Percentiles rank a stretch among this genome's conserved stretches.
Evolutionary conservation across 2,888 invertebrate species (phyloP).

Genomic region (Ferrisia virgata): DNA sequence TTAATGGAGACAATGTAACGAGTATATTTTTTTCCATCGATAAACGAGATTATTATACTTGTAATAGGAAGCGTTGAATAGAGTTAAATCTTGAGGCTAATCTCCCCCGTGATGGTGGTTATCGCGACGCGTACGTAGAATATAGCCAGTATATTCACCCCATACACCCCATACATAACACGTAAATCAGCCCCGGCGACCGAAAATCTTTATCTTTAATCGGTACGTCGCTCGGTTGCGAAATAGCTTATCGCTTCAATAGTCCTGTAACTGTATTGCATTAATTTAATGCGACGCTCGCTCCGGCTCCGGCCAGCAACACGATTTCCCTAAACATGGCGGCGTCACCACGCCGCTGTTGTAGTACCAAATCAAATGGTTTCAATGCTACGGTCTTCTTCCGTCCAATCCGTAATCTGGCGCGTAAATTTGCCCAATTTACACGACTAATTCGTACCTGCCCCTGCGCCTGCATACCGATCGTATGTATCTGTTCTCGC

Average conservation of each 20-base stretch:
- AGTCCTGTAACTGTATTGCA: neutral
- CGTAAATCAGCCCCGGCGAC: neutral
- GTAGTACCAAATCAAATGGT: neutral
- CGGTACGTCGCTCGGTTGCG: neutral
- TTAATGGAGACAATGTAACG: no score
- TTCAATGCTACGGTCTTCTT: neutral
- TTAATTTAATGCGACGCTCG: neutral
- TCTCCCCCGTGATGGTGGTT: neutral
- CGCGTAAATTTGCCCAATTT: neutral
- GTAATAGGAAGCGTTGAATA: neutral
- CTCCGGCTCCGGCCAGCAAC: neutral
- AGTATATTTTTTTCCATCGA: neutral
- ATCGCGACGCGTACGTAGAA: neutral
- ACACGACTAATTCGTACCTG: neutral
- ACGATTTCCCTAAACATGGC: neutral
- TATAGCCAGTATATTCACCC: neutral
- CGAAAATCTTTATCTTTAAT: slow-evolving; percentile 16
- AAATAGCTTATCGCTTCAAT: slow-evolving; percentile 15
- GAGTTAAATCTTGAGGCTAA: slow-evolving; percentile 5
- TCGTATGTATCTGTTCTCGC: neutral
- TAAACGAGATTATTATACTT: slow-evolving; percentile 2
- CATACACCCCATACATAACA: no score
- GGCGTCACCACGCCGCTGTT: no score
- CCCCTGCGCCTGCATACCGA: neutral
- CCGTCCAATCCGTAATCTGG: neutral